A percentile compares a stretch with the other conserved stretches of the same genome.
Evolutionary conservation across 2,113 vertebrate genomes (phyloP).

Genomic region (Lepus americanus): DNA sequence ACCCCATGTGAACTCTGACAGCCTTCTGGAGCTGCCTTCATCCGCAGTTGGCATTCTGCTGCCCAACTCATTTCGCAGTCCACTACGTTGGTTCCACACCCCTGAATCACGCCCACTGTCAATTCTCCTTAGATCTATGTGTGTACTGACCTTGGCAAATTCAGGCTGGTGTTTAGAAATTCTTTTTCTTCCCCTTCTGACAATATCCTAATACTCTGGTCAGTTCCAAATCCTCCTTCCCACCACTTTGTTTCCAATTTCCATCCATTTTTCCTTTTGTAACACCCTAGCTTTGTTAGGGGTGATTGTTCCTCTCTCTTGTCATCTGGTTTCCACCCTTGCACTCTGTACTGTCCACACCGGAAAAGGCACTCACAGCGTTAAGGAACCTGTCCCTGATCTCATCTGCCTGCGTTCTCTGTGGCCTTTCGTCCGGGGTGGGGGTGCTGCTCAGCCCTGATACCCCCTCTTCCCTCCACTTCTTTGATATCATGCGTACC

Average conservation of each 20-base stretch:
- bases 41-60: neutral
- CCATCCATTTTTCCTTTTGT: neutral
- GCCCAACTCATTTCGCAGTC: neutral
- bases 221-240: neutral
- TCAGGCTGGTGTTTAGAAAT: neutral
- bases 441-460: neutral
- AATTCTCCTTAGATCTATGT: neutral
- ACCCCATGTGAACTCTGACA: neutral
- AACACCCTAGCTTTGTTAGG: conserved; percentile 1
- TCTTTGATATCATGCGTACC: neutral
- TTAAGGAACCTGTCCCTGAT: neutral
- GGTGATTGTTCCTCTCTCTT: neutral
- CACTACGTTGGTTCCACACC: neutral
- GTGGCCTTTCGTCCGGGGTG: neutral
- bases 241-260: neutral
- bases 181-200: neutral
- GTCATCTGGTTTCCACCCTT: neutral
- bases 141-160: neutral
- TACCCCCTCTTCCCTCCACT: neutral
- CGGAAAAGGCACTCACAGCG: neutral
- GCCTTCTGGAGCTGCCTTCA: neutral
- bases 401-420: neutral
- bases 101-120: neutral
- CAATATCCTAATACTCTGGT: neutral
- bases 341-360: neutral